A percentile compares a stretch with the other conserved stretches of the same genome.
Conservation (phyloP, 2,888 invertebrate species). For the Zygothrica quintamaculata region DNA sequence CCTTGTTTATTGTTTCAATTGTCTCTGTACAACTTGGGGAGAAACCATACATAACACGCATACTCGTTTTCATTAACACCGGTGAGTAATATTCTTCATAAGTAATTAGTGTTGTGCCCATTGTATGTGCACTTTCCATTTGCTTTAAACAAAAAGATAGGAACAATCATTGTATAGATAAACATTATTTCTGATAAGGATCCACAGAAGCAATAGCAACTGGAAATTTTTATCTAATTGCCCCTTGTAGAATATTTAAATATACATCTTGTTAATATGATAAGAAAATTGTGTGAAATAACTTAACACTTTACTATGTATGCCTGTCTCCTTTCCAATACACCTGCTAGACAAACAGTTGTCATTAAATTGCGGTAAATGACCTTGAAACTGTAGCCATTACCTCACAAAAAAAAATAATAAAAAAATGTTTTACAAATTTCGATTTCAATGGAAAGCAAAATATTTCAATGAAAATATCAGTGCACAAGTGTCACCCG, state of each 20-base stretch:
- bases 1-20: slow-evolving; percentile 52
- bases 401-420: slow-evolving; percentile 56
- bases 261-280: background rate
- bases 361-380: slow-evolving; percentile 21
- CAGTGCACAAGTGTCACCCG: slow-evolving; percentile 22
- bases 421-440: slow-evolving; percentile 13
- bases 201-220: slow-evolving; percentile 20
- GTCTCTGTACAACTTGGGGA: slow-evolving; percentile 3
- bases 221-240: slow-evolving; percentile 31
- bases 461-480: slow-evolving; percentile 42
- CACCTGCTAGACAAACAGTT: slow-evolving; percentile 9
- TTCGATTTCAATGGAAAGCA: slow-evolving; percentile 55
- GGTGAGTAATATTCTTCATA: slow-evolving; percentile 64
- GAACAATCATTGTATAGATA: slow-evolving; percentile 3
- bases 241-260: slow-evolving; percentile 28
- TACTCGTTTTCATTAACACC: slow-evolving; percentile 19
- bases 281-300: background rate
- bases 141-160: slow-evolving; percentile 37
- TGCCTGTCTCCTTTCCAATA: background rate
- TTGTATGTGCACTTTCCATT: slow-evolving; percentile 19
- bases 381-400: slow-evolving; percentile 62
- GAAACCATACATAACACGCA: slow-evolving; percentile 25
- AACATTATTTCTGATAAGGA: slow-evolving; percentile 36
- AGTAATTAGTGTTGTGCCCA: slow-evolving; percentile 49
- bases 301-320: background rate